Evolutionary conservation across 1,140 invertebrate genomes (phyloP), one percentile per base, ranked within the genome.

Genomic region (Sinonovacula constricta): DNA sequence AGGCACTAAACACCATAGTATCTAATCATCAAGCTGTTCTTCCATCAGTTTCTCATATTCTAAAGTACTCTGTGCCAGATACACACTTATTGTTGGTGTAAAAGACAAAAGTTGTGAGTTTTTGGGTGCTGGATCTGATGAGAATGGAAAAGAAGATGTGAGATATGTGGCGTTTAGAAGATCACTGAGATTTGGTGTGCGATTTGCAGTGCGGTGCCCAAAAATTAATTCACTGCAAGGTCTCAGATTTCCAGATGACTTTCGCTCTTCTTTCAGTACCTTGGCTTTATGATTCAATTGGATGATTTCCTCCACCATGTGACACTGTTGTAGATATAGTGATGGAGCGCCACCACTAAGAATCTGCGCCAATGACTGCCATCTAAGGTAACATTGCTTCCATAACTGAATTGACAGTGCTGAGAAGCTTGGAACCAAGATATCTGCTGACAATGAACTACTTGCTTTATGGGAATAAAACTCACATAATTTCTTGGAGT

Each of bases 321-420:
- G 78, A 56, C 88, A 88, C 71, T 92, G 90, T 30, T 88, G 88
- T 24, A 92, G 88, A 87, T 95, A 94, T 12, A 94, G 90, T 75
- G 95, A 94, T 33, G 94, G 94, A 71, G 90, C 91, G 0, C 96
- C 96, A 54, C 96, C 95, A 71, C 94, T 94, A 3, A 93, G 92
- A 57, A 97, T 95, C 88, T 97, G 95, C 0, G 97, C 92, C 14
- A 95, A 93, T 4, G 94, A 94, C 86, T 97, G 93, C 95, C 96
- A 97, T 1, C 96, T 94, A 82, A 96, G 94, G 91, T 97, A 98
- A 91, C 96, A 97, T 86, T 96, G 95, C 57, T 93, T 92, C 96
- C 96, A 98, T n/a, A 98, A 87, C 62, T 95, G 94, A 75, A 97
- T 89, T 80, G 83, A 39, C n/a, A 86, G 78, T 7, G 86, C 74